Conservation (phyloP, 2,888 invertebrate genomes). For the Timema cristinae region DNA sequence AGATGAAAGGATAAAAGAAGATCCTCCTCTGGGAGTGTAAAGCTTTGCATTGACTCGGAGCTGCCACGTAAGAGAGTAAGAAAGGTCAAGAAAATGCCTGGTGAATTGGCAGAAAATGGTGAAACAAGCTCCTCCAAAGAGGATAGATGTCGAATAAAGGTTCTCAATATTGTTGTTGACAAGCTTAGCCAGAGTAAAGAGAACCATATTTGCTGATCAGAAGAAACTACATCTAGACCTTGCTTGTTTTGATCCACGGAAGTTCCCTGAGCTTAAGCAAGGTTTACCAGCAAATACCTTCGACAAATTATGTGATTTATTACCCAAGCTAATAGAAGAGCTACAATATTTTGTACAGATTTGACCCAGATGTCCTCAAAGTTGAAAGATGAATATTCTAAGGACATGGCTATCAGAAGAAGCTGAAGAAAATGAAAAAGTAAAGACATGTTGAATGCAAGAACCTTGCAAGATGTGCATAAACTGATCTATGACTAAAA, state of each 20-base stretch:
- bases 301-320: neutral
- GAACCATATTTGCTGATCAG: no score
- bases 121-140: neutral
- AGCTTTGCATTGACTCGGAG: neutral
- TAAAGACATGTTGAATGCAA: constrained; percentile 3
- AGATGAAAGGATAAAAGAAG: neutral
- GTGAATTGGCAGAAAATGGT: constrained; percentile 1
- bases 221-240: no score
- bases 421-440: neutral
- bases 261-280: neutral
- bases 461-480: neutral
- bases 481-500: no score
- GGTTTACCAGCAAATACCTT: neutral
- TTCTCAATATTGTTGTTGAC: no score
- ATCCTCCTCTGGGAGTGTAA: neutral
- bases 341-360: neutral
- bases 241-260: neutral
- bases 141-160: no score
- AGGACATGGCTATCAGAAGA: neutral
- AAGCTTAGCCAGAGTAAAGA: no score
- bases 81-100: constrained; percentile 4
- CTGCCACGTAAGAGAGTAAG: neutral
- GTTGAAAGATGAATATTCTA: neutral
- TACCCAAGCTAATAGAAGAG: neutral
- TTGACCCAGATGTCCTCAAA: neutral